Evolutionary conservation across 2,888 invertebrate genomes (phyloP).

Genomic region (Gari tellinella): DNA sequence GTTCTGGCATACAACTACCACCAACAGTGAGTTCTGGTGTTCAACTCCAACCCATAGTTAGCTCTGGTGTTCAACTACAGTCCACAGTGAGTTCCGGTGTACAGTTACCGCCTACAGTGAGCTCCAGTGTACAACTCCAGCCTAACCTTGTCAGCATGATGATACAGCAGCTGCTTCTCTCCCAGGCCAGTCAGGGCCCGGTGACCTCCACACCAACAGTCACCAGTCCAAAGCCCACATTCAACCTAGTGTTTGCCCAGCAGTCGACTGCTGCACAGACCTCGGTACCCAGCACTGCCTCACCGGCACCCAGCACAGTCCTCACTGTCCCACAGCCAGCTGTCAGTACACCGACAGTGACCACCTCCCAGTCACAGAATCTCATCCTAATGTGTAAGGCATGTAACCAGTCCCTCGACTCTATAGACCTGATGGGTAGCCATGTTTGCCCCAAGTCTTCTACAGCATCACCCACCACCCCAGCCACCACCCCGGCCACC

Average conservation of each 20-base stretch:
- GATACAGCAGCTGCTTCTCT: not conserved
- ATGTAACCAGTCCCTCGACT: constrained; percentile 22
- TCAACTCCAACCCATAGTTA: too few relatives aligned
- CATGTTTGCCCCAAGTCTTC: constrained; percentile 9
- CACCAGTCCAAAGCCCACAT: constrained; percentile 19
- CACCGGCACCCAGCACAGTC: not conserved
- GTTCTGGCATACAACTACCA: not conserved
- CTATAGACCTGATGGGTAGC: constrained; percentile 22
- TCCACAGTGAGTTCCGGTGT: too few relatives aligned
- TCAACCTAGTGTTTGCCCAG: constrained; percentile 23
- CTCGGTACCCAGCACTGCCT: not conserved
- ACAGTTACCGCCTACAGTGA: too few relatives aligned
- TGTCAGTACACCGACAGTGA: not conserved
- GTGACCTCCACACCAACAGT: not conserved
- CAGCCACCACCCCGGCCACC: not conserved
- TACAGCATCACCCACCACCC: not conserved
- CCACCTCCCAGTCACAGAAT: not conserved
- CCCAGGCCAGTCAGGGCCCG: not conserved
- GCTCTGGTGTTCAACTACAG: too few relatives aligned
- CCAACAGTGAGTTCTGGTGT: too few relatives aligned
- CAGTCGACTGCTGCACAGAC: not conserved
- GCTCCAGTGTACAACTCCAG: not conserved
- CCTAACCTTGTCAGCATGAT: not conserved
- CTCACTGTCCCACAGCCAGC: not conserved
- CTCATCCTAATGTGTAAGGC: constrained; percentile 9